Base-by-base conservation (phyloP, 2,113 vertebrate species). In the Thalassoma bifasciatum region DNA sequence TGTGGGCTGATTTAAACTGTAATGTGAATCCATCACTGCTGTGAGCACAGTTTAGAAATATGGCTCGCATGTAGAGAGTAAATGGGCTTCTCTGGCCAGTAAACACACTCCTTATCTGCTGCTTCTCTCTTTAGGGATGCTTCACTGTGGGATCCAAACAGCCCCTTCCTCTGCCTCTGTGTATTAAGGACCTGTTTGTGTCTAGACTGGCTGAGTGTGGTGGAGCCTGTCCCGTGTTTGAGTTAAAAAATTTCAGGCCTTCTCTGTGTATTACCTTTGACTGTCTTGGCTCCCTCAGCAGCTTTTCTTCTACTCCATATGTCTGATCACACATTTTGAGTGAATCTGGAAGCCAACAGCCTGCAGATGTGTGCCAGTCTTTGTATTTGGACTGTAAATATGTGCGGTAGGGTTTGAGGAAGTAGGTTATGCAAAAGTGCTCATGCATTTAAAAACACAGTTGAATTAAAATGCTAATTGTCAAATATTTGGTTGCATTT, bases 261-360 rank as follows among this genome's bases (percentile, higher is more conserved):
- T 34, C 52, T 64, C 52, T 56, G 37, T 65, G 80, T 44, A 67
- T 79, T 72, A 46, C 58, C 37, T 24, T 17, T 30, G 5, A 8
- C 17, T 58, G 72, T 66, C 71, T 72, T 42, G 1, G 50, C 61
- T 84, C 65, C 69, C 21, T 68, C n/a, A 42, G 59, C 68, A 22
- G 11, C 53, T 72, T 74, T 64, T 60, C 53, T 83, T 79, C 68
- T 82, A 69, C 81, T 86, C 71, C 66, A 77, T 66, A 84, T 83
- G 74, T 85, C 76, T 68, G 46, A 46, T 66, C 58, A 47, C 64
- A 76, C 67, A 75, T 65, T 44, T 34, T 49, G 69, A 67, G 47
- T 8, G 7, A 47, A 60, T 71, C 72, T 61, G n/a, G 59, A 62
- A 49, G 57, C 60, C 62, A 38, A 22, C 40, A 62, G 63, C 64